Evolutionary conservation across 2,888 invertebrate species (phyloP).

Genomic region (Drosophila subsilvestris): DNA sequence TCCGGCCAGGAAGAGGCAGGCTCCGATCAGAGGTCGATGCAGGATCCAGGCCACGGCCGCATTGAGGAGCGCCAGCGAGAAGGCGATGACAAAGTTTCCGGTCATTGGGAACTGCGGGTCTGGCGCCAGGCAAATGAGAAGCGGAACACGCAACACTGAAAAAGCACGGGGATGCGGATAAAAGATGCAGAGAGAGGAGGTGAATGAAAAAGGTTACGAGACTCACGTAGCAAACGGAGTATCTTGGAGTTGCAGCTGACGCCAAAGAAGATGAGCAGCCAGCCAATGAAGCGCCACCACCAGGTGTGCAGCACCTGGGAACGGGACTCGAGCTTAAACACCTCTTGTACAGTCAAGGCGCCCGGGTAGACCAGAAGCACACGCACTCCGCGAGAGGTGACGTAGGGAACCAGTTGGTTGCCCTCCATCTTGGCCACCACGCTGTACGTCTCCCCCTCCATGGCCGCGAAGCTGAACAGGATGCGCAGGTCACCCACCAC

Average conservation of each 20-base stretch:
- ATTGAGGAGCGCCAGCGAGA: slow-evolving; percentile 85
- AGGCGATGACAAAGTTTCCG: slow-evolving; percentile 84
- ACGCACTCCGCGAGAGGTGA: slow-evolving; percentile 88
- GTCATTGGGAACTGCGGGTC: slow-evolving; percentile 84
- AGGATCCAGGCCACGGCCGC: slow-evolving; percentile 86
- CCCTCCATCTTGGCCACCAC: slow-evolving; percentile 89
- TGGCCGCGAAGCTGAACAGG: slow-evolving; percentile 94
- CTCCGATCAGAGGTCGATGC: slow-evolving; percentile 85
- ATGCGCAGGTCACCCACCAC: slow-evolving; percentile 93
- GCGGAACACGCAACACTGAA: slow-evolving; percentile 78
- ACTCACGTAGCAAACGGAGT: slow-evolving; percentile 78
- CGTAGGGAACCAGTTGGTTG: slow-evolving; percentile 88
- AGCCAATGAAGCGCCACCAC: slow-evolving; percentile 88
- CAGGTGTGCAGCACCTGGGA: slow-evolving; percentile 85
- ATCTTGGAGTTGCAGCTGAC: slow-evolving; percentile 85
- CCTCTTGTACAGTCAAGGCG: slow-evolving; percentile 88
- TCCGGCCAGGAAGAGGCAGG: slow-evolving; percentile 85
- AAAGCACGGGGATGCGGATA: not conserved
- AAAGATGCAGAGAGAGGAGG: not conserved
- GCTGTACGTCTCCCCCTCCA: slow-evolving; percentile 87
- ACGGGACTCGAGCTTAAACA: slow-evolving; percentile 87
- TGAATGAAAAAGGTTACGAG: not conserved
- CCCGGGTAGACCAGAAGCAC: slow-evolving; percentile 91
- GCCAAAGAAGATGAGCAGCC: slow-evolving; percentile 90
- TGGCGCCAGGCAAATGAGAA: slow-evolving; percentile 80